phyloP scores from a whole-genome alignment of 1,140 invertebrate genomes.

The Mizuhopecten yessoensis region DNA sequence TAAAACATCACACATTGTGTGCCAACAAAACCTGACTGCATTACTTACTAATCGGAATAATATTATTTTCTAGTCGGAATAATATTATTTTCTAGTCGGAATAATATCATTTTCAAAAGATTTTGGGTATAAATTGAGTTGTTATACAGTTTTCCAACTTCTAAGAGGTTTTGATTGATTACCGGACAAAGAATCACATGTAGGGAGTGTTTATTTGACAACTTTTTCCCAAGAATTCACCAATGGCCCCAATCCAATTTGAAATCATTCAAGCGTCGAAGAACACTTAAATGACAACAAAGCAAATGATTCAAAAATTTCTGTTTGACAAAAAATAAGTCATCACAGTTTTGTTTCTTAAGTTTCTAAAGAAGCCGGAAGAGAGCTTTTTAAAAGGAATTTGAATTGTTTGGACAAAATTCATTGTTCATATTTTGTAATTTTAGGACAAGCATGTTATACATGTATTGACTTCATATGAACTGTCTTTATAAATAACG shows the following conservation, averaged over 20 bases:
- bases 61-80: not conserved
- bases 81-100: not conserved
- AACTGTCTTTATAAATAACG: too few species aligned
- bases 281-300: not conserved
- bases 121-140: too few species aligned
- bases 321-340: not conserved
- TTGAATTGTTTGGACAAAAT: not conserved
- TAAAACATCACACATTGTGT: not conserved
- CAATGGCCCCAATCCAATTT: not conserved
- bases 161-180: not conserved
- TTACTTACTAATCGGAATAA: not conserved
- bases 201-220: not conserved
- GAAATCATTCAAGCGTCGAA: not conserved
- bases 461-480: too few species aligned
- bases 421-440: not conserved
- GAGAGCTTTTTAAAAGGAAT: not conserved
- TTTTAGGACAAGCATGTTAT: too few species aligned
- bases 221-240: not conserved
- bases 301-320: not conserved
- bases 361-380: not conserved
- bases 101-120: not conserved
- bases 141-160: not conserved
- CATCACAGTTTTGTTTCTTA: not conserved
- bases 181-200: not conserved
- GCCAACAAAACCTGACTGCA: not conserved